Evolutionary conservation across 2,888 invertebrate species (phyloP).

Genomic region (Tridacna gigas): DNA sequence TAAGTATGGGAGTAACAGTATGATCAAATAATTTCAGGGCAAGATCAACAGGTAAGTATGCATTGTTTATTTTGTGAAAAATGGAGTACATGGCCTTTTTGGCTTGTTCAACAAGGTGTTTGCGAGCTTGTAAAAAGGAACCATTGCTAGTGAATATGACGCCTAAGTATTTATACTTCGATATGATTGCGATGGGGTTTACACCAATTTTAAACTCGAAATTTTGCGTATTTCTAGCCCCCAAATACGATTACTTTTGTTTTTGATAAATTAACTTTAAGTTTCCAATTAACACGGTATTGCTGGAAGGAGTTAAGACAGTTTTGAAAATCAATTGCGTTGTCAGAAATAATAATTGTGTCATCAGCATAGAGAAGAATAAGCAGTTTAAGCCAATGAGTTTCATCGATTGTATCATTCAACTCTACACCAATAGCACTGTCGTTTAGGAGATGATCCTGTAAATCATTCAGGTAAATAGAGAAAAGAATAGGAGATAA

Average conservation of each 20-base stretch:
- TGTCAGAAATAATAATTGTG: slow-evolving; percentile 37
- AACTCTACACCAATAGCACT: neutral
- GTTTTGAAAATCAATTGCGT: slow-evolving; percentile 7
- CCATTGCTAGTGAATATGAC: slow-evolving; percentile 13
- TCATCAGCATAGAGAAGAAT: slow-evolving; percentile 32
- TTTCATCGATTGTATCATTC: neutral
- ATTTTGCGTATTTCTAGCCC: neutral
- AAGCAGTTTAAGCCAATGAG: slow-evolving; percentile 15
- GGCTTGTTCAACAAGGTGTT: slow-evolving; percentile 20
- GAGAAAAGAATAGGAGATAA: slow-evolving; percentile 40
- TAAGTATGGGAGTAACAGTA: slow-evolving; percentile 24
- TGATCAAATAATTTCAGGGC: slow-evolving; percentile 32
- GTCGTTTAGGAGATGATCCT: neutral
- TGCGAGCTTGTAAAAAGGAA: neutral
- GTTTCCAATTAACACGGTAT: slow-evolving; percentile 34
- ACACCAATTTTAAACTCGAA: slow-evolving; percentile 12
- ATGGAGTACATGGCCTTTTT: slow-evolving; percentile 31
- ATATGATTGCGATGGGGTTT: neutral
- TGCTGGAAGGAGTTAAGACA: slow-evolving; percentile 18
- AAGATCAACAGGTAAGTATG: slow-evolving; percentile 21
- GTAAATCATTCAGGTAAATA: slow-evolving; percentile 37
- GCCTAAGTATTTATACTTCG: slow-evolving; percentile 28
- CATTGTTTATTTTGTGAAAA: neutral
- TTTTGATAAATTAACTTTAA: slow-evolving; percentile 16
- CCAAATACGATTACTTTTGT: slow-evolving; percentile 29